Conservation (phyloP, 2,888 invertebrate species). For the Apamea sordens region DNA sequence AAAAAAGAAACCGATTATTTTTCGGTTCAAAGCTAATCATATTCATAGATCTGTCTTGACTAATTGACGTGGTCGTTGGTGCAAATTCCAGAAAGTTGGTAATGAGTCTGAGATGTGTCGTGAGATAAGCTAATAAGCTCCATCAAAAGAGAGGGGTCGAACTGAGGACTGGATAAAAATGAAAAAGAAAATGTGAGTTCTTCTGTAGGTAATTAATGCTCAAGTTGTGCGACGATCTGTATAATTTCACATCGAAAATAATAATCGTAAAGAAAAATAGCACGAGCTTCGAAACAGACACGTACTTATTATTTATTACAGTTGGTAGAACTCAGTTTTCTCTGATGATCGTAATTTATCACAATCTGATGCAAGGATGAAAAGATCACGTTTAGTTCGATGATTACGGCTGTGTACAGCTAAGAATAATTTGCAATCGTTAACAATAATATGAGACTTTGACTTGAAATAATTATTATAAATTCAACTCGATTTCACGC, state of each 20-base stretch:
- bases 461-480: conserved; percentile 60
- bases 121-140: conserved; percentile 34
- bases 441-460: conserved; percentile 71
- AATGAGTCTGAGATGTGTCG: conserved; percentile 43
- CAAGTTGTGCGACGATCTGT: conserved; percentile 19
- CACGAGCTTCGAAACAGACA: conserved; percentile 40
- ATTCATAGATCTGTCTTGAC: conserved; percentile 22
- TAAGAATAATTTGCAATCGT: conserved; percentile 76
- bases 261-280: conserved; percentile 38
- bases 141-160: conserved; percentile 14
- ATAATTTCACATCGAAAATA: conserved; percentile 38
- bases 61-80: conserved; percentile 29
- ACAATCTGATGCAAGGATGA: conserved; percentile 76
- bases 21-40: conserved; percentile 17
- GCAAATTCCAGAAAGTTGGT: conserved; percentile 43
- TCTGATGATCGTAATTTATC: conserved; percentile 78
- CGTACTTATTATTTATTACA: conserved; percentile 54
- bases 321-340: conserved; percentile 69
- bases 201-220: conserved; percentile 17
- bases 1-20: too few relatives aligned
- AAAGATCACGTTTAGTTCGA: conserved; percentile 75
- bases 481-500: conserved; percentile 46
- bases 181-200: background rate
- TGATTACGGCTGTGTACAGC: conserved; percentile 73
- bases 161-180: background rate